Conservation (phyloP, 2,113 vertebrate genomes). For the Zapus hudsonius region DNA sequence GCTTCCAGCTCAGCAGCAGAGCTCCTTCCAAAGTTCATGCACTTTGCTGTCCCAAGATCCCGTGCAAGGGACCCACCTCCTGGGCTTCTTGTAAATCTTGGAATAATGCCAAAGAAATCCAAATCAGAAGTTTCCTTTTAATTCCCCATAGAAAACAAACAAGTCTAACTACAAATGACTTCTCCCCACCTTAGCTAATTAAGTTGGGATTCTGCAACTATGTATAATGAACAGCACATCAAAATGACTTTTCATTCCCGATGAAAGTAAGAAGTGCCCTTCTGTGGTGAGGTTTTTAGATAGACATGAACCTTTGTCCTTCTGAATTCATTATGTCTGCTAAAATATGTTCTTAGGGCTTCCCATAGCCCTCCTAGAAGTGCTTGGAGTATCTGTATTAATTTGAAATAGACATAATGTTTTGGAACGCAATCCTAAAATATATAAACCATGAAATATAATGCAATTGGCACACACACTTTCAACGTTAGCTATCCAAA, state of each 20-base stretch:
- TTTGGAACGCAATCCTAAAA: conserved; percentile 50
- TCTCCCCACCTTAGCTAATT: conserved; percentile 31
- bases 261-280: neutral
- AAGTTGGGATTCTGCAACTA: conserved; percentile 24
- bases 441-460: conserved; percentile 38
- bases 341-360: conserved; percentile 27
- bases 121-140: neutral
- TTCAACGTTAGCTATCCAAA: conserved; percentile 9
- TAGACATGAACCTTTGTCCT: neutral
- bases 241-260: conserved; percentile 26
- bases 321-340: conserved; percentile 30
- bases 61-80: accelerated
- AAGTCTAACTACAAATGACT: neutral
- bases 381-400: conserved; percentile 22
- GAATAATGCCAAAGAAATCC: neutral
- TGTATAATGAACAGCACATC: neutral
- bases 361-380: neutral
- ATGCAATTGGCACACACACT: conserved; percentile 10
- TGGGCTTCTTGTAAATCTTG: neutral
- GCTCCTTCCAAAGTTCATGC: neutral
- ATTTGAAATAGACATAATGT: conserved; percentile 47
- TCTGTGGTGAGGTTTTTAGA: neutral
- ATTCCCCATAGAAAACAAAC: conserved; percentile 18
- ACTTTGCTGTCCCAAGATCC: neutral
- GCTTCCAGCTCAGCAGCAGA: neutral